Percentiles rank a stretch among this genome's conserved stretches.
phyloP scores from a whole-genome alignment of 2,113 vertebrate genomes.

The Limnothrissa miodon region DNA sequence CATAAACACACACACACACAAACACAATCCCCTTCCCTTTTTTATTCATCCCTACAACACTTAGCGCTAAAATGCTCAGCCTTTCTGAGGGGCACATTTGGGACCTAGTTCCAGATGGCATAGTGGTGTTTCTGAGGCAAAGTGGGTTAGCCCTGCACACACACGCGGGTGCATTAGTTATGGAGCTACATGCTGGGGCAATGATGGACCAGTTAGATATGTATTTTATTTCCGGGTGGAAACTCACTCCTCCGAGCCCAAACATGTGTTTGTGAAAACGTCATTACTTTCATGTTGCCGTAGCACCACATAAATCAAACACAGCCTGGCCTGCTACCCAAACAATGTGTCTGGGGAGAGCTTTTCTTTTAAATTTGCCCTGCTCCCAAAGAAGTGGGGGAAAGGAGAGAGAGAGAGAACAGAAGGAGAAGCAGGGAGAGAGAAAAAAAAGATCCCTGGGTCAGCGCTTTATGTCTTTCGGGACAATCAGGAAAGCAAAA shows the following conservation, averaged over 20 bases:
- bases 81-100: conserved; percentile 20
- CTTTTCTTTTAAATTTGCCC: conserved; percentile 57
- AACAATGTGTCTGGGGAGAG: conserved; percentile 45
- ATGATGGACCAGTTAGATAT: conserved; percentile 50
- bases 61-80: background rate
- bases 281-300: conserved; percentile 59
- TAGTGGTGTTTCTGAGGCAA: conserved; percentile 33
- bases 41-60: background rate
- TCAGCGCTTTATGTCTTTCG: conserved; percentile 67
- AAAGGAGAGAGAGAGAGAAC: background rate
- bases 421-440: conserved; percentile 25
- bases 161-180: conserved; percentile 42
- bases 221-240: conserved; percentile 34
- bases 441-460: conserved; percentile 49
- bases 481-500: conserved; percentile 63
- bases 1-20: background rate
- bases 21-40: background rate
- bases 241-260: conserved; percentile 43
- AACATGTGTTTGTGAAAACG: conserved; percentile 56
- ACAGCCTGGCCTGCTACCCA: conserved; percentile 28
- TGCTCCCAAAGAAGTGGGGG: conserved; percentile 30
- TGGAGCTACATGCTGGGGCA: conserved; percentile 43
- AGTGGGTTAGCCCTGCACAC: conserved; percentile 36
- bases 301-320: conserved; percentile 70
- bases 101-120: conserved; percentile 40